Evolutionary conservation across 2,888 invertebrate genomes (phyloP), one percentile per base, ranked within the genome.

Genomic region (Drosophila emarginata): DNA sequence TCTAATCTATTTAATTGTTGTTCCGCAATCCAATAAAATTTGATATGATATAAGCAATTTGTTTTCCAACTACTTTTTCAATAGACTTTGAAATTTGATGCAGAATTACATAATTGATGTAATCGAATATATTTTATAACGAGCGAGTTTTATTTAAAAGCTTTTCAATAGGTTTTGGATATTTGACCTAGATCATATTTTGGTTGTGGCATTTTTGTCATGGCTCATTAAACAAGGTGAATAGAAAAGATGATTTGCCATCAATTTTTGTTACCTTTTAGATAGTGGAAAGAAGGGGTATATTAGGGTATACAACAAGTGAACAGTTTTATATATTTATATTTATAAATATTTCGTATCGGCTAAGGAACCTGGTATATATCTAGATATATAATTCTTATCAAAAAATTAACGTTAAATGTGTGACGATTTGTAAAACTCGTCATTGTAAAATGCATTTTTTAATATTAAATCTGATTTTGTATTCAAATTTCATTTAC

Each of bases 181-280:
- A 51, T 60, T 57, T 59, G 60, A 12, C 39, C 61, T 36, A 40
- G 59, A 11, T 39, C 15, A 54, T 59, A 28, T 64, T 64, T 79
- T 71, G 21, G 26, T 68, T 57, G 32, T 32, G 53, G 26, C 64
- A 58, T 78, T 65, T 58, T 50, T 28, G 76, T 72, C 61, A 70
- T 40, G 84, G 77, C 77, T 84, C 83, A 84, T 84, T 84, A 74
- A 84, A 66, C n/a, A 26, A n/a, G 18, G 4, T 21, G 9, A 45
- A 45, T 4, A 12, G 11, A 21, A 4, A 11, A 45, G 18, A 45
- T 45, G 18, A 21, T 11, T 9, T 21, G 1, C 15, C 45, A 45
- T 11, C 21, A 45, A 45, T 45, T 21, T 21, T 45, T 9, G 45
- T 4, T 45, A 45, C 45, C 45, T 4, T 21, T 4, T 45, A 4